Percentiles rank a stretch among this genome's conserved stretches.
Evolutionary conservation across 2,113 vertebrate genomes (phyloP).

Genomic region (Nanorana parkeri): DNA sequence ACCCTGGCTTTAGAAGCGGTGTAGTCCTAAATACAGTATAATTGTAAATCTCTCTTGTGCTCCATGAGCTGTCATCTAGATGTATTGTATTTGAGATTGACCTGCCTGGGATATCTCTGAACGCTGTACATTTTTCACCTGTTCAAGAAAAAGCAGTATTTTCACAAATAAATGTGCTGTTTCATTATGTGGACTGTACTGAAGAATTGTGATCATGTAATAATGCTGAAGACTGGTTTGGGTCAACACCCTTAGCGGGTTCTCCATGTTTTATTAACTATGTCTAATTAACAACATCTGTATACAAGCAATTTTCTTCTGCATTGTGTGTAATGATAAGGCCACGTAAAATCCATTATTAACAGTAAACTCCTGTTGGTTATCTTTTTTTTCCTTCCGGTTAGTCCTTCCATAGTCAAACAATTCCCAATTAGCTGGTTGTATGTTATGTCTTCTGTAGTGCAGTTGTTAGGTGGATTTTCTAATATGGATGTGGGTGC

Average conservation of each 20-base stretch:
- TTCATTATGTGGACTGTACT: slow-evolving; percentile 10
- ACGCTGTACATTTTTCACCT: slow-evolving; percentile 51
- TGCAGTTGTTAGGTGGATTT: too few relatives aligned
- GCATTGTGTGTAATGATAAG: too few relatives aligned
- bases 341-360: too few relatives aligned
- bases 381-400: too few relatives aligned
- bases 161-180: slow-evolving; percentile 62
- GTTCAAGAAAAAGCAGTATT: slow-evolving; percentile 53
- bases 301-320: too few relatives aligned
- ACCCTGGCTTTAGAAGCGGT: slow-evolving; percentile 13
- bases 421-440: too few relatives aligned
- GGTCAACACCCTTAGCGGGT: background rate
- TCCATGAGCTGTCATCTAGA: slow-evolving; percentile 39
- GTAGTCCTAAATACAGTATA: slow-evolving; percentile 18
- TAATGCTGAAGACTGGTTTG: background rate
- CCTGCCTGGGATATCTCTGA: slow-evolving; percentile 44
- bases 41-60: slow-evolving; percentile 25
- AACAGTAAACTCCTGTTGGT: too few relatives aligned
- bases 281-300: too few relatives aligned
- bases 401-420: too few relatives aligned
- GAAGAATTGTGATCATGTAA: slow-evolving; percentile 23
- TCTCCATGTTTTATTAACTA: too few relatives aligned
- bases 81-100: slow-evolving; percentile 46
- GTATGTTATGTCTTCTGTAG: too few relatives aligned
- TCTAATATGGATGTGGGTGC: too few relatives aligned